These are phyloP conservation scores for Unio delphinus DNA, from an alignment of 2,888 invertebrate species.

Conservation along the genomic window DNA sequence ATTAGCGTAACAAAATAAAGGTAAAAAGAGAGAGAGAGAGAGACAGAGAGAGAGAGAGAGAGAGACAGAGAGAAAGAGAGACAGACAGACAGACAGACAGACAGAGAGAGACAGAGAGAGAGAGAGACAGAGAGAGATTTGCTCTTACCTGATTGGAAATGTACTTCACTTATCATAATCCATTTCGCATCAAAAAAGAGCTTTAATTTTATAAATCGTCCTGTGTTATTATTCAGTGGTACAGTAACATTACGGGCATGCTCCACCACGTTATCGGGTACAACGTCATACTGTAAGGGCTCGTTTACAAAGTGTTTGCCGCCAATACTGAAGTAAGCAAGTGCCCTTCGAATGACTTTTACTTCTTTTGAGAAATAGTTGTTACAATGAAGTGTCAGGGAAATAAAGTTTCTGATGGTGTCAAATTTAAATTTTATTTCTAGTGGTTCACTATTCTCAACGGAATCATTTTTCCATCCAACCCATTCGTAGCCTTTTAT, in stretches of 20 bases:
- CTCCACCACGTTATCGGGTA: conserved; percentile 85
- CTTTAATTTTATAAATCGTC: conserved; percentile 83
- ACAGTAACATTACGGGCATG: conserved; percentile 86
- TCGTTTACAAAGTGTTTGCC: conserved; percentile 85
- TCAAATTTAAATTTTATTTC: conserved; percentile 90
- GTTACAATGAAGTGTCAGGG: conserved; percentile 86
- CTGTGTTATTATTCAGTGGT: conserved; percentile 85
- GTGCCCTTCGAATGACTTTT: conserved; percentile 86
- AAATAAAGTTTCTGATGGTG: conserved; percentile 87
- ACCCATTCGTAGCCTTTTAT: conserved; percentile 87
- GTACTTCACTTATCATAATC: conserved; percentile 92
- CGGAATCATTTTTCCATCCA: conserved; percentile 82
- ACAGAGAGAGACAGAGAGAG: too few species aligned
- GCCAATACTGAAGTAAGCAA: conserved; percentile 83
- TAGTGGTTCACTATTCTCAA: conserved; percentile 79
- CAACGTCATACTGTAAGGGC: conserved; percentile 78
- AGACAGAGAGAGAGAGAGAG: too few species aligned
- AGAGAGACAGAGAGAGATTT: too few species aligned
- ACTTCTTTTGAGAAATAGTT: conserved; percentile 90
- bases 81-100: too few species aligned
- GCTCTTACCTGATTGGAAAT: conserved; percentile 84
- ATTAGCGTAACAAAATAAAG: too few species aligned
- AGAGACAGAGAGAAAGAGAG: too few species aligned
- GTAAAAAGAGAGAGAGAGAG: too few species aligned
- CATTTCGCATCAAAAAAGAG: conserved; percentile 86